Percentiles rank a stretch among this genome's conserved stretches.
Evolutionary conservation across 2,113 vertebrate species (phyloP).

Genomic region (Urocynchramus pylzowi): DNA sequence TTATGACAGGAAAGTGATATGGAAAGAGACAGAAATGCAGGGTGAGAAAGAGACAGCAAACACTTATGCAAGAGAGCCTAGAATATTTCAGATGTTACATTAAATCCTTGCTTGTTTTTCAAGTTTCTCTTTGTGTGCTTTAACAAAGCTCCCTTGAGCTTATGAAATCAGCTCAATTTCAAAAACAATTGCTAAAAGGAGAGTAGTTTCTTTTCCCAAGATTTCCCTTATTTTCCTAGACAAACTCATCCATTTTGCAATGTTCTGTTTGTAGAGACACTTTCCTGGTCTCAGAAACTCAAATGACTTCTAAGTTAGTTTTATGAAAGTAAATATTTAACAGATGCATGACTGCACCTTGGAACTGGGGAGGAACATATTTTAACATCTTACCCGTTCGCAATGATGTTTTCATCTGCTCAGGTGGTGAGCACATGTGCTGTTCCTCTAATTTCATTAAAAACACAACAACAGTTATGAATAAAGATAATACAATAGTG

Average conservation of each 20-base stretch:
- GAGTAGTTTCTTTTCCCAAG: not conserved
- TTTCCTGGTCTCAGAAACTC: not conserved
- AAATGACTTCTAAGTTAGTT: not conserved
- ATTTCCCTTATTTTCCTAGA: not conserved
- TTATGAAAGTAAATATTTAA: constrained; percentile 40
- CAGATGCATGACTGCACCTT: constrained; percentile 20
- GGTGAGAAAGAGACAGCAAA: not conserved
- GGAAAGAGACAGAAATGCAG: not conserved
- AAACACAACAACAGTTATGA: not conserved
- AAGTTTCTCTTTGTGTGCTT: not conserved
- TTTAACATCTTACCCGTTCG: constrained; percentile 9
- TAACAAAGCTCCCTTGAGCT: not conserved
- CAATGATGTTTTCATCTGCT: constrained; percentile 27
- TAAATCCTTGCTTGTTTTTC: not conserved
- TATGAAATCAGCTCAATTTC: not conserved
- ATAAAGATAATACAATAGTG: constrained; percentile 25
- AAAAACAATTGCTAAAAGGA: not conserved
- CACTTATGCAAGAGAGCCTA: not conserved
- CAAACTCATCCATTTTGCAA: not conserved
- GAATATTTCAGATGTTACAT: not conserved
- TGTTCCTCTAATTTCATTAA: constrained; percentile 45
- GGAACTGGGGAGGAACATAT: not conserved
- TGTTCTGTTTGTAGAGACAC: not conserved
- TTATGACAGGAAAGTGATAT: not conserved
- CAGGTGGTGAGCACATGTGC: constrained; percentile 57